Conservation (phyloP, 2,797 vertebrate species). For the Glossophaga mutica region DNA sequence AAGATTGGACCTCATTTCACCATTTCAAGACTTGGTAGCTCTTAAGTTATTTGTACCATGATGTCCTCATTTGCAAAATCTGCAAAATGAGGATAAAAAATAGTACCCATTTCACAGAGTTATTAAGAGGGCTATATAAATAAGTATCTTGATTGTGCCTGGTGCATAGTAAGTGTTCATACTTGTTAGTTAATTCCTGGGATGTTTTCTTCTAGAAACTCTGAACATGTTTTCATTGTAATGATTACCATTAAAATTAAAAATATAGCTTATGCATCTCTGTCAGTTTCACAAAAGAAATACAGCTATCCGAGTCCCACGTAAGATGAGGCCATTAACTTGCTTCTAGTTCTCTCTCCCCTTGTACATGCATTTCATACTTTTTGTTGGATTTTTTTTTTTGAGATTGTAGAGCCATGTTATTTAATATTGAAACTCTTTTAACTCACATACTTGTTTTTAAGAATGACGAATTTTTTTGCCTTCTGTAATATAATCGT, state of each 20-base stretch:
- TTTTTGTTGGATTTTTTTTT: conserved; percentile 28
- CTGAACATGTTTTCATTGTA: conserved; percentile 30
- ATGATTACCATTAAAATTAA: conserved; percentile 26
- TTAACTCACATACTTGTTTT: neutral
- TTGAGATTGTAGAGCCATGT: neutral
- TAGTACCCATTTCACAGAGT: neutral
- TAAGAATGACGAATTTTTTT: neutral
- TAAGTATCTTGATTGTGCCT: neutral
- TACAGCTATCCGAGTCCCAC: neutral
- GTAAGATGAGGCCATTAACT: neutral
- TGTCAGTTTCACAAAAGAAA: conserved; percentile 28
- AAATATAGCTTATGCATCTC: neutral
- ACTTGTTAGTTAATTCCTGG: neutral
- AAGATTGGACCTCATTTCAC: conserved; percentile 31
- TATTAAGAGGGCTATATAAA: conserved; percentile 11
- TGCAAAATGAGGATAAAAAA: conserved; percentile 13
- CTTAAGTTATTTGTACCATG: conserved; percentile 39
- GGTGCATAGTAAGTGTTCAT: neutral
- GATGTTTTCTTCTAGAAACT: conserved; percentile 29
- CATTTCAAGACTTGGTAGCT: conserved; percentile 28
- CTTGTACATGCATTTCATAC: neutral
- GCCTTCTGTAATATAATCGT: neutral
- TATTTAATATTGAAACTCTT: conserved; percentile 28
- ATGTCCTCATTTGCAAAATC: conserved; percentile 31
- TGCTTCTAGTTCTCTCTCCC: neutral